Conservation (phyloP, 1,140 invertebrate genomes). For the Sweltsa coloradensis region DNA sequence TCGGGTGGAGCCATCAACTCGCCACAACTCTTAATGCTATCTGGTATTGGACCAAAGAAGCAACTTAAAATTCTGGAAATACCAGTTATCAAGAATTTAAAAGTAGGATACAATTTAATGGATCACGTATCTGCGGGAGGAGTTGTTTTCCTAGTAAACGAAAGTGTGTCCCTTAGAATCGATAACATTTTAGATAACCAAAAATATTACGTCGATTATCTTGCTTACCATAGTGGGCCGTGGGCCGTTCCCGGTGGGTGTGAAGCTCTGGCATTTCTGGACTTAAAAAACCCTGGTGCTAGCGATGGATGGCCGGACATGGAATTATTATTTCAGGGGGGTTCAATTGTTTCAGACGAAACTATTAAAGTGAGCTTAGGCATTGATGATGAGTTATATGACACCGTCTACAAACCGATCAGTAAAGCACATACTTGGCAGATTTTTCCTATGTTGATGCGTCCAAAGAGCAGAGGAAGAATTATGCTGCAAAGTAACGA, state of each 20-base stretch:
- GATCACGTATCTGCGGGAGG: neutral
- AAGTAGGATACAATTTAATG: neutral
- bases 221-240: conserved; percentile 45
- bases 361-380: conserved; percentile 39
- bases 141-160: conserved; percentile 22
- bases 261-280: conserved; percentile 63
- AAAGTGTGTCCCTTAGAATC: conserved; percentile 27
- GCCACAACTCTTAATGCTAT: neutral
- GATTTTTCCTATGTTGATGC: conserved; percentile 1
- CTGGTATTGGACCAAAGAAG: conserved; percentile 15
- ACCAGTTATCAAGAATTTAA: conserved; percentile 25
- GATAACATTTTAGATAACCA: conserved; percentile 18
- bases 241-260: conserved; percentile 67
- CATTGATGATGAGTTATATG: conserved; percentile 23
- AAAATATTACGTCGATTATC: conserved; percentile 30
- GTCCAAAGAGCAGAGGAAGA: neutral
- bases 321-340: conserved; percentile 51
- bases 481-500: conserved; percentile 45
- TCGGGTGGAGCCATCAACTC: conserved; percentile 39
- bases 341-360: conserved; percentile 37
- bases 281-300: conserved; percentile 49
- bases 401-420: conserved; percentile 4
- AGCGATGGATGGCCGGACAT: conserved; percentile 56
- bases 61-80: conserved; percentile 20
- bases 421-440: conserved; percentile 9